phyloP scores from a whole-genome alignment of 2,113 vertebrate genomes.

The Phylloscopus trochilus region DNA sequence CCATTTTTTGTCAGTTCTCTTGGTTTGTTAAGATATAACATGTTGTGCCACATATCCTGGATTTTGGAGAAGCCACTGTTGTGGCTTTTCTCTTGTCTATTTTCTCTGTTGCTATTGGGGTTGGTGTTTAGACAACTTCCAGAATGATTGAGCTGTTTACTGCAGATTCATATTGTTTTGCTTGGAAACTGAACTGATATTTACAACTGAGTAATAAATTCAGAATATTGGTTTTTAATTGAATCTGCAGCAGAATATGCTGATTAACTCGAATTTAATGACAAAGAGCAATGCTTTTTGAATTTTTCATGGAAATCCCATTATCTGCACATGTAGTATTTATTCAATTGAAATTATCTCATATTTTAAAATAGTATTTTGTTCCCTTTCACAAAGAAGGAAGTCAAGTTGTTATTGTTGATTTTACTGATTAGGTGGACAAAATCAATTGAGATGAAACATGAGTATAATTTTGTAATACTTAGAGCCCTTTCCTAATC shows the following conservation, averaged over 20 bases:
- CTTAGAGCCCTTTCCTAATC: not conserved
- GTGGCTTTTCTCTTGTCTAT: not conserved
- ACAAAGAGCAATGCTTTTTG: not conserved
- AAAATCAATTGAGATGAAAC: not conserved
- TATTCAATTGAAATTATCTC: not conserved
- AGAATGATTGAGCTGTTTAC: conserved; percentile 27
- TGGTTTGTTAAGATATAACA: not conserved
- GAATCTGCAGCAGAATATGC: not conserved
- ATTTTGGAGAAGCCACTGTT: not conserved
- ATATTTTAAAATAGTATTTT: not conserved
- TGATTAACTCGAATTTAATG: not conserved
- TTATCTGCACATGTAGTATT: not conserved
- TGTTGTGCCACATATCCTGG: not conserved
- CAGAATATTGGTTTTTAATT: conserved; percentile 25
- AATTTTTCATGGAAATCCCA: not conserved
- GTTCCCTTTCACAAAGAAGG: not conserved
- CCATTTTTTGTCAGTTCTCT: not conserved
- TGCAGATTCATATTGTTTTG: not conserved
- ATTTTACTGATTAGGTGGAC: not conserved
- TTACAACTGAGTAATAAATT: not conserved
- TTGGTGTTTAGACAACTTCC: not conserved
- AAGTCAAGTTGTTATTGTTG: not conserved
- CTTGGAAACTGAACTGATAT: not conserved
- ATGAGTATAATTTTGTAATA: not conserved
- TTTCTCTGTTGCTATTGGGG: not conserved